Evolutionary conservation across 1,140 invertebrate genomes (phyloP), one percentile per base, ranked within the genome.

Genomic region (Marisa cornuarietis): DNA sequence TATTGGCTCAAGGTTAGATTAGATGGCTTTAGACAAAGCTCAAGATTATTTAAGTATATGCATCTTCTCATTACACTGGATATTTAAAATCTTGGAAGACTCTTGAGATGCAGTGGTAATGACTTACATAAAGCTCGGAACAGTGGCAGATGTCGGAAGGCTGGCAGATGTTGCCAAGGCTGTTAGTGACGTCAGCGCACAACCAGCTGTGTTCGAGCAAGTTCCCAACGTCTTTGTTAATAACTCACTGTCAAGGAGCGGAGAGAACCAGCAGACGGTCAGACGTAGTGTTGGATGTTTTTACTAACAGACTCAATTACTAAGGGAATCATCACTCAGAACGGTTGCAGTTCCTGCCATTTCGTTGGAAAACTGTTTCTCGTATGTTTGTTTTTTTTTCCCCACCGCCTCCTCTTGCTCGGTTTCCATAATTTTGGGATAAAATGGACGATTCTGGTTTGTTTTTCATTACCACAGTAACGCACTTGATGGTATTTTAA

Each of bases 251-350:
- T 49, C 69, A 71, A 18, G 26, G 69, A 31, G 52, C 69, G 52
- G 24, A 71, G 52, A 31, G 69, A 71, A 71, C 52, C 69, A 71
- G 31, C 52, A 51, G 52, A 22, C 69, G 5, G 22, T 51, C 69
- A 20, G 69, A 51, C 52, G 52, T 71, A 71, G 42, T 31, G 52
- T 71, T 71, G 69, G 31, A 49, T 71, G 18, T 65, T 65, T 20
- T 65, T 65, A 20, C 24, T 65, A 20, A 20, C 62, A 20, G 18
- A 49, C 69, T 69, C 24, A 69, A 31, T 42, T 71, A 49, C 16
- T 9, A 49, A 49, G 42, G 1, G 52, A 71, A 71, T 71, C 24
- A 71, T 42, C 69, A 18, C 16, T 71, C 18, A 18, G 18, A 42
- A 49, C 42, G 69, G 69, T 51, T 20, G 69, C 51, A 49, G n/a